Conservation (phyloP, 2,113 vertebrate genomes). For the Tursiops truncatus region DNA sequence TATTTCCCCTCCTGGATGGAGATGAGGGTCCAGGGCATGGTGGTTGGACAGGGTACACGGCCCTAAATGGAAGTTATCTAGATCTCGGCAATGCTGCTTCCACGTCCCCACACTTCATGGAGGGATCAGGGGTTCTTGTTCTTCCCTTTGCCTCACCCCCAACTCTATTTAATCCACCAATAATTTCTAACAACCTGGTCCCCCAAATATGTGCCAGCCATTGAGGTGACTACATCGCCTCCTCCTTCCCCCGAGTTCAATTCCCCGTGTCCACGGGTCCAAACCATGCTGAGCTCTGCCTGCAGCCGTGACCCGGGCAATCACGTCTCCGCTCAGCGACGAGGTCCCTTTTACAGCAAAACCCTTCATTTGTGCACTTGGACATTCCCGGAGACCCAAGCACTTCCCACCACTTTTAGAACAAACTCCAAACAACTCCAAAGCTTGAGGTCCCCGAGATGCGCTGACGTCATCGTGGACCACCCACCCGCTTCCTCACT, state of each 20-base stretch:
- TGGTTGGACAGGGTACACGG: fast-evolving
- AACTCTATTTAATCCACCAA: fast-evolving
- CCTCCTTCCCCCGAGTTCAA: fast-evolving
- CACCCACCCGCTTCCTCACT: fast-evolving
- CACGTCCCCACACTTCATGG: fast-evolving
- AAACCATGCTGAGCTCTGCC: fast-evolving
- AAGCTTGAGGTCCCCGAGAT: fast-evolving
- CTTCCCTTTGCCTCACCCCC: no score
- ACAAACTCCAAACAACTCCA: neutral
- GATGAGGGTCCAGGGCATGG: fast-evolving
- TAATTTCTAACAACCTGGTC: no score
- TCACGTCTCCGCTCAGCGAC: fast-evolving
- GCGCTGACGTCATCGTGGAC: fast-evolving
- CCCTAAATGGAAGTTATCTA: fast-evolving
- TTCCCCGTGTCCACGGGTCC: fast-evolving
- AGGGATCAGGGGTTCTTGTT: no score
- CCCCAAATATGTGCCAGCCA: no score
- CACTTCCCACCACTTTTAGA: neutral
- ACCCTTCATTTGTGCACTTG: neutral
- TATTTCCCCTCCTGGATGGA: neutral
- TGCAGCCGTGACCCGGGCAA: fast-evolving
- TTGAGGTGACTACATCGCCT: fast-evolving
- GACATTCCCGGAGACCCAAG: neutral
- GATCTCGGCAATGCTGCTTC: fast-evolving
- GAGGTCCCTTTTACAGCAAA: no score